These are phyloP conservation scores for Helobdella robusta DNA, from an alignment of 2,888 invertebrate species.

Conservation along the genomic window DNA sequence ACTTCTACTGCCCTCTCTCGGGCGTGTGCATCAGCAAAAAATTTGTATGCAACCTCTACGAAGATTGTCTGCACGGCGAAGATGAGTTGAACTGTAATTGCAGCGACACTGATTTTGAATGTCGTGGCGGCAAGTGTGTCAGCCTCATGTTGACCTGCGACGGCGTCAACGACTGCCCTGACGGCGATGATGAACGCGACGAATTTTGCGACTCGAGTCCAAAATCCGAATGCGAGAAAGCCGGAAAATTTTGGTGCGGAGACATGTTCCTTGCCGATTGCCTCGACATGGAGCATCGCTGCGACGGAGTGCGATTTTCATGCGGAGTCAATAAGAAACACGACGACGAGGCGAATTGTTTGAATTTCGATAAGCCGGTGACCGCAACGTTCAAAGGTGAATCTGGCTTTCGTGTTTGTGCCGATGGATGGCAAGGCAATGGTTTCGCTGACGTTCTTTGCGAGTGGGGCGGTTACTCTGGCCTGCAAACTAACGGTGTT, in stretches of 20 bases:
- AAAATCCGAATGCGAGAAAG: neutral
- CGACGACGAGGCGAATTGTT: neutral
- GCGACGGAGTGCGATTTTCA: neutral
- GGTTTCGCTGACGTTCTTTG: neutral
- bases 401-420: no score
- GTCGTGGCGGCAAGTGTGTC: neutral
- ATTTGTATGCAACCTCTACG: neutral
- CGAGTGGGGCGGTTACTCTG: neutral
- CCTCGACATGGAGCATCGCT: neutral
- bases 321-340: neutral
- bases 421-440: neutral
- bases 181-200: neutral
- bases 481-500: neutral
- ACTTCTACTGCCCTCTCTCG: neutral
- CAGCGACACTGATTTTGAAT: neutral
- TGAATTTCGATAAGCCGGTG: neutral
- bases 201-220: neutral
- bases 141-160: neutral
- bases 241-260: neutral
- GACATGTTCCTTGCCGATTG: neutral
- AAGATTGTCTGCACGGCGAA: neutral
- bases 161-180: neutral
- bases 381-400: neutral
- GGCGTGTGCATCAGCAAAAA: neutral
- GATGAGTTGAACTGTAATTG: neutral